Percentiles rank a stretch among this genome's conserved stretches.
Evolutionary conservation across 1,140 invertebrate genomes (phyloP).

Genomic region (Calliopsis andreniformis): DNA sequence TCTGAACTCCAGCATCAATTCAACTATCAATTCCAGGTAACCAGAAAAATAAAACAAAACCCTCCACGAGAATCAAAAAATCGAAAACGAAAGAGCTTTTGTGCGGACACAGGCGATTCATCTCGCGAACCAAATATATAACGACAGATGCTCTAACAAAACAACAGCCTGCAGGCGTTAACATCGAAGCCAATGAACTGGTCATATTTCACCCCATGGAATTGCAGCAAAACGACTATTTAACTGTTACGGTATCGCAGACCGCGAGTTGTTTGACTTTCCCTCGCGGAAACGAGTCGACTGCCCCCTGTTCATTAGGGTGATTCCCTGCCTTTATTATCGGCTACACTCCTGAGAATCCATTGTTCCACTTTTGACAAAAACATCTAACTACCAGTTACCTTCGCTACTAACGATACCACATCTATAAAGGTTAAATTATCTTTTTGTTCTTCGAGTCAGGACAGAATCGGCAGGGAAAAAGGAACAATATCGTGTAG

Average conservation of each 20-base stretch:
- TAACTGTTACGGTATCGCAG: neutral
- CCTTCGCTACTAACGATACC: neutral
- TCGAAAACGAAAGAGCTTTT: neutral
- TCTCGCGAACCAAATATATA: constrained; percentile 57
- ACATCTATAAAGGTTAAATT: no score
- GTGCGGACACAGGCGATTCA: constrained; percentile 43
- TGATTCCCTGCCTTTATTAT: neutral
- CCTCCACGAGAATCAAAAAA: neutral
- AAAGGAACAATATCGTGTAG: neutral
- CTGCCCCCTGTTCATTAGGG: neutral
- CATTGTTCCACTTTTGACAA: neutral
- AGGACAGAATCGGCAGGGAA: no score
- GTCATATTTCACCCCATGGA: constrained; percentile 49
- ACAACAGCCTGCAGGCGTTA: constrained; percentile 28
- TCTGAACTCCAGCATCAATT: no score
- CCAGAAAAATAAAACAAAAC: neutral
- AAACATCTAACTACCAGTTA: no score
- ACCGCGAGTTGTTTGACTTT: neutral
- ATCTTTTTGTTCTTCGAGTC: no score
- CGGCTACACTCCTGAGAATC: neutral
- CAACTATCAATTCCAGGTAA: neutral
- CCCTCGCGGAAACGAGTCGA: neutral
- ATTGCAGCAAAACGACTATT: neutral
- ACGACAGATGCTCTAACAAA: constrained; percentile 57
- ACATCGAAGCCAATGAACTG: constrained; percentile 63